Conservation (phyloP, 1,140 invertebrate genomes). For the Ceratina calcarata region DNA sequence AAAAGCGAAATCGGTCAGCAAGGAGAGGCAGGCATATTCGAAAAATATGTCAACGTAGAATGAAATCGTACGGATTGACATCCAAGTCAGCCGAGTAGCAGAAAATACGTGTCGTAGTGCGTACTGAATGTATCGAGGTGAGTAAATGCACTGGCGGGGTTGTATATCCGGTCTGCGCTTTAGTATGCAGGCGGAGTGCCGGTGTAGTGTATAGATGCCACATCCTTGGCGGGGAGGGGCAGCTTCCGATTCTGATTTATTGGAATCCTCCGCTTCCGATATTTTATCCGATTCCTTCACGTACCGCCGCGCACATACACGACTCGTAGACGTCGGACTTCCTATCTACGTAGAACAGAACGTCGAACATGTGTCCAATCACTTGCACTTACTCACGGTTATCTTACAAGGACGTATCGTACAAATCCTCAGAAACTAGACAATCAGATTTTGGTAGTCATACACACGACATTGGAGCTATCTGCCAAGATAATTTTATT, state of each 20-base stretch:
- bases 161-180: slow-evolving; percentile 78
- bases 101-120: slow-evolving; percentile 46
- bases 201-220: slow-evolving; percentile 71
- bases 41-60: slow-evolving; percentile 55
- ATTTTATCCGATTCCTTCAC: slow-evolving; percentile 69
- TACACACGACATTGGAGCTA: no score
- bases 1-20: not conserved
- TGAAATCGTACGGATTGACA: slow-evolving; percentile 30
- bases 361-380: slow-evolving; percentile 32
- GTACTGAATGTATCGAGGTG: slow-evolving; percentile 67
- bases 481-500: no score
- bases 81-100: slow-evolving; percentile 37
- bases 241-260: slow-evolving; percentile 79
- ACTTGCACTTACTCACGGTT: slow-evolving; percentile 10
- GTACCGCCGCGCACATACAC: slow-evolving; percentile 50
- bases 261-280: slow-evolving; percentile 76
- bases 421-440: not conserved
- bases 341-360: slow-evolving; percentile 41
- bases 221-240: slow-evolving; percentile 61
- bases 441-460: no score
- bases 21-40: slow-evolving; percentile 1
- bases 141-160: slow-evolving; percentile 72
- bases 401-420: slow-evolving; percentile 34
- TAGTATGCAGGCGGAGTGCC: slow-evolving; percentile 77
- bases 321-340: slow-evolving; percentile 45